phyloP scores from a whole-genome alignment of 2,113 vertebrate species.

The Aphelocoma coerulescens region DNA sequence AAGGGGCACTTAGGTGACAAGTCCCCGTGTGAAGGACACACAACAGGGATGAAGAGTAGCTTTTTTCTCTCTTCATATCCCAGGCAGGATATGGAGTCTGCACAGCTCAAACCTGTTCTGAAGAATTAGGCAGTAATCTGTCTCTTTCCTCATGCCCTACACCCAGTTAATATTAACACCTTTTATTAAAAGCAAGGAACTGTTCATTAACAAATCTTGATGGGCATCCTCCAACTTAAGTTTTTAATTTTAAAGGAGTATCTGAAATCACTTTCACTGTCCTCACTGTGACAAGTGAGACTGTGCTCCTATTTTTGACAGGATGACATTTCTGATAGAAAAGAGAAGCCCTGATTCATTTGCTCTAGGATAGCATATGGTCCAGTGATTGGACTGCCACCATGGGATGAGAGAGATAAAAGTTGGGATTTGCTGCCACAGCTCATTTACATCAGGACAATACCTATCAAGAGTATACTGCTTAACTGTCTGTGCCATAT shows the following conservation, averaged over 20 bases:
- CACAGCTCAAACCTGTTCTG: background rate
- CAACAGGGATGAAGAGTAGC: background rate
- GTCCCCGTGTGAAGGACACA: background rate
- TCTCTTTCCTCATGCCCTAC: background rate
- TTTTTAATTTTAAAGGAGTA: background rate
- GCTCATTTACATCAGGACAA: background rate
- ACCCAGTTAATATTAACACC: background rate
- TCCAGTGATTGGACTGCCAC: fast-evolving
- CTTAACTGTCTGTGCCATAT: background rate
- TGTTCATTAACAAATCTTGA: background rate
- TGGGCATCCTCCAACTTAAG: background rate
- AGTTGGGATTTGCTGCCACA: background rate
- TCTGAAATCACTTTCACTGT: background rate
- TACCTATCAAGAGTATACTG: background rate
- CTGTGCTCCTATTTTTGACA: background rate
- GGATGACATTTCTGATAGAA: background rate
- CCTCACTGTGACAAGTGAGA: background rate
- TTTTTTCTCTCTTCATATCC: background rate
- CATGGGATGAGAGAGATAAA: background rate
- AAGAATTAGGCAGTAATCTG: background rate
- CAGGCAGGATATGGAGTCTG: background rate
- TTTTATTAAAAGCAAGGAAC: background rate
- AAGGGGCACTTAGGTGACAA: background rate
- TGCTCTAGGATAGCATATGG: background rate
- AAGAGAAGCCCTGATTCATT: background rate